These are phyloP conservation scores for Aporophyla lueneburgensis DNA, from an alignment of 2,888 invertebrate genomes.

Conservation along the genomic window DNA sequence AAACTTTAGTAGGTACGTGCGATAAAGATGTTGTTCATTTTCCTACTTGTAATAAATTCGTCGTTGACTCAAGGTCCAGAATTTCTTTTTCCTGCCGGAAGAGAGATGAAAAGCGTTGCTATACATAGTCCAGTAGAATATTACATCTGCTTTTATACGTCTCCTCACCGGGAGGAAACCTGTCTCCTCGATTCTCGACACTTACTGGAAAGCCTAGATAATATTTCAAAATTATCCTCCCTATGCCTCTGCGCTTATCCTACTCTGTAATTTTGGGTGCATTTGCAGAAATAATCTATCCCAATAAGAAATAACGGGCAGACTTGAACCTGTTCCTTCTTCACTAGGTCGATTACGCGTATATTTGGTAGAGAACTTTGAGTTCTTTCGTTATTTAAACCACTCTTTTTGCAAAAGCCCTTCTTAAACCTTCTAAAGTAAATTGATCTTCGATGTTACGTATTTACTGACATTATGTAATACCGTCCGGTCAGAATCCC, in stretches of 20 bases:
- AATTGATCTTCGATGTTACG: conserved; percentile 28
- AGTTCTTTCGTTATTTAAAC: conserved; percentile 18
- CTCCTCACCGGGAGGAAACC: not conserved
- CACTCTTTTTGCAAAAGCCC: conserved; percentile 20
- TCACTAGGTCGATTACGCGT: conserved; percentile 3
- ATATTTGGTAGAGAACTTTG: not conserved
- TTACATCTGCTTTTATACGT: not conserved
- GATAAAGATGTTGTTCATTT: conserved; percentile 27
- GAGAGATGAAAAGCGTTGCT: not conserved
- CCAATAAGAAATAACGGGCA: not conserved
- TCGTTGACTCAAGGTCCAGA: not conserved
- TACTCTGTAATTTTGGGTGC: not conserved
- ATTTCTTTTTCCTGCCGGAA: not conserved
- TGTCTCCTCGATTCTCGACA: not conserved
- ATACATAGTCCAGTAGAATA: not conserved
- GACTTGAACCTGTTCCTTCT: not conserved
- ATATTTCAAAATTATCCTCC: conserved; percentile 1
- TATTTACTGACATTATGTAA: conserved; percentile 25
- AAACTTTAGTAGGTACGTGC: conserved; percentile 31
- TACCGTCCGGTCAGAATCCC: conserved; percentile 6
- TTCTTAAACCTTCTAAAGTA: conserved; percentile 23
- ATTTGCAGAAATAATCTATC: not conserved
- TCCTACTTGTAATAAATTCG: conserved; percentile 1
- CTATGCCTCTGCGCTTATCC: not conserved
- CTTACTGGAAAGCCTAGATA: not conserved